Percentiles rank a stretch among this genome's conserved stretches.
These are phyloP conservation scores for Engraulis encrasicolus DNA, from an alignment of 2,113 vertebrate species.

Conservation along the genomic window DNA sequence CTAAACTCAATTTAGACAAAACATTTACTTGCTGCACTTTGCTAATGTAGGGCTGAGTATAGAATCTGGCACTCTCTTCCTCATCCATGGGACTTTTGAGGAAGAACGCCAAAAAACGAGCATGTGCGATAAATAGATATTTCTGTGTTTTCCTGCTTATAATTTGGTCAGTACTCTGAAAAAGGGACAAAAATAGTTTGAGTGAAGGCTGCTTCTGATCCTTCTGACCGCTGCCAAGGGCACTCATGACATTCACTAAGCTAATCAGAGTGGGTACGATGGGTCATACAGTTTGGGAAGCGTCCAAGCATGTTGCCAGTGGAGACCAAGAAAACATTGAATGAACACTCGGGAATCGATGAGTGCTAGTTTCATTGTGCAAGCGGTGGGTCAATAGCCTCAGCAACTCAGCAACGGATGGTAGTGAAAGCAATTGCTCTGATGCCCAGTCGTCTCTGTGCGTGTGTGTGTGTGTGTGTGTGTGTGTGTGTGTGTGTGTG, in stretches of 20 bases:
- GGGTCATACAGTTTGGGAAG: background rate
- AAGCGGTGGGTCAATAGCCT: background rate
- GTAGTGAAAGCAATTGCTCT: background rate
- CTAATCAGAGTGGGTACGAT: background rate
- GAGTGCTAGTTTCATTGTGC: no score
- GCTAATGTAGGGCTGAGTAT: no score
- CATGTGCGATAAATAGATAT: no score
- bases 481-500: background rate
- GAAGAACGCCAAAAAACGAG: no score
- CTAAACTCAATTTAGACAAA: no score
- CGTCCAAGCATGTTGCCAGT: background rate
- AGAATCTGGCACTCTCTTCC: no score
- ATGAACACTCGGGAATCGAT: background rate
- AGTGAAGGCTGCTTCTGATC: no score
- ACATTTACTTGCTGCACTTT: no score
- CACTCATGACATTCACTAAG: background rate
- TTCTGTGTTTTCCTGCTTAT: no score
- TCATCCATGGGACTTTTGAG: background rate
- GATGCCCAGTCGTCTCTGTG: background rate
- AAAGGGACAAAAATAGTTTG: no score
- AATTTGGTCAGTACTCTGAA: no score
- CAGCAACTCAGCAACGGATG: background rate
- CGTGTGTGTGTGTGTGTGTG: background rate
- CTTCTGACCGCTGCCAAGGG: no score
- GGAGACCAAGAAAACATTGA: constrained; percentile 12